A percentile compares a stretch with the other conserved stretches of the same genome.
Evolutionary conservation across 2,888 invertebrate species (phyloP).

Genomic region (Spodoptera picta): DNA sequence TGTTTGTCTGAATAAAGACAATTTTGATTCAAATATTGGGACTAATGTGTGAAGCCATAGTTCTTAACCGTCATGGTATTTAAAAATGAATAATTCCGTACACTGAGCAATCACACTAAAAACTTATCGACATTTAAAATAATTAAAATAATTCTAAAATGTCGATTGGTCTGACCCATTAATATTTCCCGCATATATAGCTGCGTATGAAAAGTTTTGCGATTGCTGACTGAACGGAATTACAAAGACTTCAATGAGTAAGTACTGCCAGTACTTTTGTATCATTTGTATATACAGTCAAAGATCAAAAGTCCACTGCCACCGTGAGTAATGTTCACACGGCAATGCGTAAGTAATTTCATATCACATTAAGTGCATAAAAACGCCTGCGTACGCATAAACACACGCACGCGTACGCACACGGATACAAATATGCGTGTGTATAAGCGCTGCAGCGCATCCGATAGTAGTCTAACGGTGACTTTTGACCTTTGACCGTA

Average conservation of each 20-base stretch:
- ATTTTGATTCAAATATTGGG: background rate
- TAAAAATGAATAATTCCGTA: constrained; percentile 12
- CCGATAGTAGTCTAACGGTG: no score
- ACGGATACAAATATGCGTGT: no score
- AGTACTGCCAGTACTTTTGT: background rate
- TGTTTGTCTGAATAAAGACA: background rate
- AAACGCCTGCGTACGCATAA: no score
- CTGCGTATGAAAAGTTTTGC: background rate
- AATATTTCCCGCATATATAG: background rate
- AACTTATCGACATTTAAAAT: constrained; percentile 10
- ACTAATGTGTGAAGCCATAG: constrained; percentile 7
- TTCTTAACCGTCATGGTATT: constrained; percentile 5
- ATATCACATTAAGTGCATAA: no score
- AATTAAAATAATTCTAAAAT: constrained; percentile 7
- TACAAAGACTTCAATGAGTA: background rate
- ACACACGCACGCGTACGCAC: no score
- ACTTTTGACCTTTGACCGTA: background rate
- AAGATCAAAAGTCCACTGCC: no score
- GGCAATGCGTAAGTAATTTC: no score
- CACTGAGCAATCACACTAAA: constrained; percentile 6
- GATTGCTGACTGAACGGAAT: constrained; percentile 13
- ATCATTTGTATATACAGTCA: constrained; percentile 3
- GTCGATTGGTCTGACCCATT: background rate
- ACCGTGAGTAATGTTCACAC: no score
- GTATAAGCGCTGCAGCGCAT: no score